Percentiles rank a stretch among this genome's conserved stretches.
phyloP scores from a whole-genome alignment of 1,140 invertebrate species.

The Drosophila pseudoananassae region DNA sequence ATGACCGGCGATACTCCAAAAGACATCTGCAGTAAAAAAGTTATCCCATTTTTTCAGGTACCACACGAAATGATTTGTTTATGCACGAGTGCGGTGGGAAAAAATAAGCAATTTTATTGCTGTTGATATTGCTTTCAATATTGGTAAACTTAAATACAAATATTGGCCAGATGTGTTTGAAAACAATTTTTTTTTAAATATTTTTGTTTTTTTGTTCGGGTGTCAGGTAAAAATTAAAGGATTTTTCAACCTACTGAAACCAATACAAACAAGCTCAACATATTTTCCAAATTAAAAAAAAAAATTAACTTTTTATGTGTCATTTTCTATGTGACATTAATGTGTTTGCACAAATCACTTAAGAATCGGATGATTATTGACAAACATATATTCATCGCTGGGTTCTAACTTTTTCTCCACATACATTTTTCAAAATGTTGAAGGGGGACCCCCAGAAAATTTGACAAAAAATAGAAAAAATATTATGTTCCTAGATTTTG shows the following conservation, averaged over 20 bases:
- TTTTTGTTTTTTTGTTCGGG: background rate
- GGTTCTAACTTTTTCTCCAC: no score
- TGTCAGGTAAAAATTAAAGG: no score
- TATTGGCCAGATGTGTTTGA: conserved; percentile 19
- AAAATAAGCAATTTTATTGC: conserved; percentile 33
- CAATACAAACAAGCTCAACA: no score
- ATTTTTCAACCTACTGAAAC: no score
- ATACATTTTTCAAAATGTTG: no score
- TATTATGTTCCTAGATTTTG: no score
- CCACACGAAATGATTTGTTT: conserved; percentile 34
- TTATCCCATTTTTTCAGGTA: conserved; percentile 41
- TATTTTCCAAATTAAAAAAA: background rate
- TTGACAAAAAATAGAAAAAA: no score
- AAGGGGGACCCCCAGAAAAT: no score
- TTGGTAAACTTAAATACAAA: conserved; percentile 13
- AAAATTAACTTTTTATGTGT: conserved; percentile 2
- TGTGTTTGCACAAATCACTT: background rate
- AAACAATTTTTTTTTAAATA: conserved; percentile 20
- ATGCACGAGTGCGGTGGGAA: conserved; percentile 4
- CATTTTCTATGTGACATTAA: background rate
- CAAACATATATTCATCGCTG: no score
- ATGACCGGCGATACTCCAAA: conserved; percentile 3
- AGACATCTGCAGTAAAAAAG: conserved; percentile 33
- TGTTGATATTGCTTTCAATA: conserved; percentile 14
- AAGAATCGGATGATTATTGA: no score